phyloP scores from a whole-genome alignment of 2,888 invertebrate genomes.

The Caenorhabditis auriculariae region DNA sequence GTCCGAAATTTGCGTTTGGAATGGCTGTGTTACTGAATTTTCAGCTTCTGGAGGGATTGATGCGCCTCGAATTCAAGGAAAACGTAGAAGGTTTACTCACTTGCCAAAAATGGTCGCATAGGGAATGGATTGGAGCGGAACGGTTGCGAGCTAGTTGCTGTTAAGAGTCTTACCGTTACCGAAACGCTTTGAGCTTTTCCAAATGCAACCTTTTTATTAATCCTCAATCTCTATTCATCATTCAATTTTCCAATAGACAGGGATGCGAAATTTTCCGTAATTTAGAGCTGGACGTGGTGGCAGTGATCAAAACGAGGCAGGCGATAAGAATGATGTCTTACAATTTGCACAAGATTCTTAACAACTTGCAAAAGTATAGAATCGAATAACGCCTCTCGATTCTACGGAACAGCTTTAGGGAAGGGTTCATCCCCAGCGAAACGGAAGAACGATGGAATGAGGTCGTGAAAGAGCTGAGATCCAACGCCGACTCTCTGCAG shows the following conservation, averaged over 20 bases:
- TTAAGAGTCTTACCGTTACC: no score
- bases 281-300: constrained; percentile 10
- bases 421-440: constrained; percentile 7
- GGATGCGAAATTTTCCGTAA: no score
- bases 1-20: background rate
- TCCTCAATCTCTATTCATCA: no score
- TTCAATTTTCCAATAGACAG: no score
- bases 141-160: no score
- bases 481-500: constrained; percentile 4
- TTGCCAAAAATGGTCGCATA: no score
- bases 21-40: background rate
- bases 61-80: constrained; percentile 13
- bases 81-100: no score
- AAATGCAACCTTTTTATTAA: no score
- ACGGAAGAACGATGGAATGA: constrained; percentile 7
- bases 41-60: constrained; percentile 9
- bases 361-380: constrained; percentile 16
- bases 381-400: no score
- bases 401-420: background rate
- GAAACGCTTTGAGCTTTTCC: no score
- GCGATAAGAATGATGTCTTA: constrained; percentile 24
- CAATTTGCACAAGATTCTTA: constrained; percentile 8
- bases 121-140: no score
- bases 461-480: constrained; percentile 2
- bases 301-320: constrained; percentile 27